These are phyloP conservation scores for Hypsopygia costalis DNA, from an alignment of 2,888 invertebrate species.

Conservation along the genomic window DNA sequence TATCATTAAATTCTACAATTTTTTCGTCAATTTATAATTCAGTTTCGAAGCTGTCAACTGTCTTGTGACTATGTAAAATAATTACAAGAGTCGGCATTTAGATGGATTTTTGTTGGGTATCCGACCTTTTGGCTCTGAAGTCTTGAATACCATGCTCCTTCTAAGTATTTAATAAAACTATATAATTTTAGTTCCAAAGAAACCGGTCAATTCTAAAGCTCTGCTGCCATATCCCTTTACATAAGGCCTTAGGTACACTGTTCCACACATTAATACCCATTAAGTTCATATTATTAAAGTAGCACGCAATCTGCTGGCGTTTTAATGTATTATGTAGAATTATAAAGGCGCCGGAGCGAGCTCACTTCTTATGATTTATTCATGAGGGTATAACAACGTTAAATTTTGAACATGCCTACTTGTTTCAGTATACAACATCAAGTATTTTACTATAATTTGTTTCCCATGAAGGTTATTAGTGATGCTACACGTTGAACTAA, in stretches of 20 bases:
- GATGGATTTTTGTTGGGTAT: no score
- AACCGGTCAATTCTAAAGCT: no score
- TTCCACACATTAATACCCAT: conserved; percentile 60
- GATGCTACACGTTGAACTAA: not conserved
- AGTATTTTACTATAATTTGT: conserved; percentile 66
- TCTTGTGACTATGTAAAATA: no score
- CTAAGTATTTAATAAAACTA: no score
- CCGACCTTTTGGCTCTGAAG: no score
- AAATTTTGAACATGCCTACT: conserved; percentile 74
- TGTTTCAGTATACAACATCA: conserved; percentile 58
- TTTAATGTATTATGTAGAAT: conserved; percentile 80
- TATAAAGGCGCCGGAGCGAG: conserved; percentile 69
- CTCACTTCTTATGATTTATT: conserved; percentile 79
- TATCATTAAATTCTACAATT: no score
- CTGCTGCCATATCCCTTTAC: not conserved
- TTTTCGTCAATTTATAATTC: no score
- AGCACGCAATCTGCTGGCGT: conserved; percentile 76
- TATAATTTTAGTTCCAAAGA: no score
- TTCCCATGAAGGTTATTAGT: conserved; percentile 38
- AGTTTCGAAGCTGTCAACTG: no score
- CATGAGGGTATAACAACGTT: conserved; percentile 68
- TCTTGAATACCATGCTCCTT: no score
- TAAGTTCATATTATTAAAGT: conserved; percentile 73
- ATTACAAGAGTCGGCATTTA: no score
- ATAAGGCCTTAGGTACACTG: not conserved